Conservation (phyloP, 2,888 invertebrate species). For the Liopterus haemorrhoidalis region DNA sequence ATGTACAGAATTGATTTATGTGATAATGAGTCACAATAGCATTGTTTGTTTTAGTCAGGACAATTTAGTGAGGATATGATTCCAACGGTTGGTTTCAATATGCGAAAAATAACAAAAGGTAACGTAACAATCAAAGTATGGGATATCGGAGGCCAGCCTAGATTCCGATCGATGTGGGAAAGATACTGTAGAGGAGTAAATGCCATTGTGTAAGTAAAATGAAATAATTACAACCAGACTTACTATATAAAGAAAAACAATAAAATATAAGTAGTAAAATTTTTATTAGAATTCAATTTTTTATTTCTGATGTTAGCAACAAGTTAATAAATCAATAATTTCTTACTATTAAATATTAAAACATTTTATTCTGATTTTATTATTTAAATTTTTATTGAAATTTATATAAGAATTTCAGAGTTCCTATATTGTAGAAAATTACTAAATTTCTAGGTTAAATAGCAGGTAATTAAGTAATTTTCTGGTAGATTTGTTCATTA, state of each 20-base stretch:
- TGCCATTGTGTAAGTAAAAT: slow-evolving; percentile 84
- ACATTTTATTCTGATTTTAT: slow-evolving; percentile 4
- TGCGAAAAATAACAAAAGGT: slow-evolving; percentile 99
- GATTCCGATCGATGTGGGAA: slow-evolving; percentile 99
- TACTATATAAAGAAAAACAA: neutral
- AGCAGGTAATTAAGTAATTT: too few relatives aligned
- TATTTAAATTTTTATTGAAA: slow-evolving; percentile 1
- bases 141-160: slow-evolving; percentile 99
- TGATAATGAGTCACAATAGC: slow-evolving; percentile 1
- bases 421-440: too few relatives aligned
- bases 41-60: slow-evolving; percentile 72
- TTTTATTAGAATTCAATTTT: neutral
- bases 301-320: too few relatives aligned
- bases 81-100: slow-evolving; percentile 99
- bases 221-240: neutral
- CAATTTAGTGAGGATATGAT: slow-evolving; percentile 99
- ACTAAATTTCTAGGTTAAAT: too few relatives aligned
- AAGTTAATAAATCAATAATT: too few relatives aligned
- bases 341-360: too few relatives aligned
- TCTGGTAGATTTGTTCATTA: too few relatives aligned
- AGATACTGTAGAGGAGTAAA: slow-evolving; percentile 99
- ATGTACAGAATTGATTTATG: too few relatives aligned
- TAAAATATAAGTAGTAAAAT: slow-evolving; percentile 5
- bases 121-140: slow-evolving; percentile 99
- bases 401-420: too few relatives aligned